A percentile compares a stretch with the other conserved stretches of the same genome.
phyloP scores from a whole-genome alignment of 2,888 invertebrate genomes.

The Drosophila phalerata region DNA sequence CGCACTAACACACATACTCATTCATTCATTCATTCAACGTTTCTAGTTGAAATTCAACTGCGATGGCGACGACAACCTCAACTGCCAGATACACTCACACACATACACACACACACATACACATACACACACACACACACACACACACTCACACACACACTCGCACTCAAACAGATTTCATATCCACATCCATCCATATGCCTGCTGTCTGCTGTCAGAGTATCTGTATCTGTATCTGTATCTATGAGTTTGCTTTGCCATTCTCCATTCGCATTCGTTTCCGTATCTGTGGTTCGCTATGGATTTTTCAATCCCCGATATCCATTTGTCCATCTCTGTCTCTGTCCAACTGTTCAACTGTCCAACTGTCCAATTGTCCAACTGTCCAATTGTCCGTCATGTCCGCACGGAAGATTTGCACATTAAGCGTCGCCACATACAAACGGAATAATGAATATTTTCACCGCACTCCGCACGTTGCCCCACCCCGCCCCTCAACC shows the following conservation, averaged over 20 bases:
- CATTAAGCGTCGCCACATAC: conserved; percentile 76
- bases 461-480: conserved; percentile 15
- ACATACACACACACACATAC: conserved; percentile 22
- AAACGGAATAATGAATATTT: conserved; percentile 84
- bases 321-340: conserved; percentile 72
- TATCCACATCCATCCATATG: conserved; percentile 48
- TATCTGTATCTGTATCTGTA: conserved; percentile 60
- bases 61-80: conserved; percentile 74
- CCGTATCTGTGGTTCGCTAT: conserved; percentile 79
- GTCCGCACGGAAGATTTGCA: conserved; percentile 84
- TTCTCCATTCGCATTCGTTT: conserved; percentile 51
- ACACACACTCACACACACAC: conserved; percentile 23
- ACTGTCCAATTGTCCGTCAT: conserved; percentile 64
- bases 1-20: conserved; percentile 19
- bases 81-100: conserved; percentile 39
- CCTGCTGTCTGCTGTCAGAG: conserved; percentile 28
- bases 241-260: conserved; percentile 54
- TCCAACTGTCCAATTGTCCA: conserved; percentile 75
- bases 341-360: no score
- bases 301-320: conserved; percentile 83
- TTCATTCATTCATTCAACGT: conserved; percentile 68
- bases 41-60: conserved; percentile 76
- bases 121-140: conserved; percentile 31
- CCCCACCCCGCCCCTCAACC: not conserved
- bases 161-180: conserved; percentile 31